Conservation (phyloP, 2,888 invertebrate genomes). For the Alentia gelatinosa region DNA sequence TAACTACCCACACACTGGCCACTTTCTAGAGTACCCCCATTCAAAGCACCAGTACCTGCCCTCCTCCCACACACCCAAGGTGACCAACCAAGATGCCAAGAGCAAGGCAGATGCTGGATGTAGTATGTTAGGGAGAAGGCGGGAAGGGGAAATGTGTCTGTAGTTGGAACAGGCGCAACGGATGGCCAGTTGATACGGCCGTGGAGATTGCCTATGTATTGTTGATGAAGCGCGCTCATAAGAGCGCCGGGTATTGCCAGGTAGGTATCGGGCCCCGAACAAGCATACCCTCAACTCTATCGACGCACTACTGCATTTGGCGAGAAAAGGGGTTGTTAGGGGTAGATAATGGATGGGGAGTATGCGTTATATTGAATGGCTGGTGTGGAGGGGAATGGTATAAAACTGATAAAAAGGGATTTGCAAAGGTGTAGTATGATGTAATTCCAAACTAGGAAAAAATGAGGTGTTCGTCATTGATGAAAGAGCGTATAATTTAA, state of each 20-base stretch:
- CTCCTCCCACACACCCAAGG: no score
- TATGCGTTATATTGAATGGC: neutral
- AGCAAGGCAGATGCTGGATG: neutral
- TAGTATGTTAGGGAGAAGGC: neutral
- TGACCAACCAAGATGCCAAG: neutral
- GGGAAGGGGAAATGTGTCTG: neutral
- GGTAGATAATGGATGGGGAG: neutral
- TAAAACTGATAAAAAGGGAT: no score
- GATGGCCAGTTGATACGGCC: neutral
- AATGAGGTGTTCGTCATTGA: no score
- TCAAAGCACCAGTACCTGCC: no score
- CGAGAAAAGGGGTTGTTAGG: neutral
- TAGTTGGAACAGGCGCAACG: neutral
- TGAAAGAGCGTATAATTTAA: no score
- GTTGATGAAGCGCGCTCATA: neutral
- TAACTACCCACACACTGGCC: neutral
- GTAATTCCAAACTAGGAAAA: no score
- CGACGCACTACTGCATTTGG: neutral
- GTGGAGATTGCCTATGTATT: neutral
- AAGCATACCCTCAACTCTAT: neutral
- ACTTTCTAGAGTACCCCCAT: no score
- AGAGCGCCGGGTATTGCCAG: neutral
- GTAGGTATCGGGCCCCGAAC: neutral
- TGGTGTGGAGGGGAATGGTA: neutral
- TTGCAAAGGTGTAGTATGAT: no score